phyloP scores from a whole-genome alignment of 2,113 vertebrate species.

The Archocentrus centrarchus region DNA sequence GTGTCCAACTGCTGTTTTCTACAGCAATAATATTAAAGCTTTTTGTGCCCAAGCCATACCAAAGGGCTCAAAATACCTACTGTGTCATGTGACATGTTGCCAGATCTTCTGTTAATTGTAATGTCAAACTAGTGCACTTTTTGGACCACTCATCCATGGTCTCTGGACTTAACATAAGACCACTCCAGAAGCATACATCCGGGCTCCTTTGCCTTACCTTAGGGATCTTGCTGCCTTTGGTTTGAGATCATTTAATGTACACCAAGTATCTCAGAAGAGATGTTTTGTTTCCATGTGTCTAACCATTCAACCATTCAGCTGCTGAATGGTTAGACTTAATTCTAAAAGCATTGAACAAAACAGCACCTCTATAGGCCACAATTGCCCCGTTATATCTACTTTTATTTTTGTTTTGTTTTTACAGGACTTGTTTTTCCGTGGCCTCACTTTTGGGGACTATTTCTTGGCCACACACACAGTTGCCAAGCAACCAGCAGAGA shows the following conservation, averaged over 20 bases:
- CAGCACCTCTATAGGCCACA: too few relatives aligned
- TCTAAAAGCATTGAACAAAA: too few relatives aligned
- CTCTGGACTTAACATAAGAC: neutral
- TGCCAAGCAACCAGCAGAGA: slow-evolving; percentile 12
- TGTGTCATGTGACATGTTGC: neutral
- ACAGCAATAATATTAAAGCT: neutral
- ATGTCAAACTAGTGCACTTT: neutral
- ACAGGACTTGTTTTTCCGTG: too few relatives aligned
- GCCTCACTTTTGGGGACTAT: neutral
- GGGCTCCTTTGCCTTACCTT: neutral
- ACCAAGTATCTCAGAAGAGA: neutral
- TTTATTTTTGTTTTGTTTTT: too few relatives aligned
- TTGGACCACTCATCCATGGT: neutral
- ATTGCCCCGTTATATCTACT: too few relatives aligned
- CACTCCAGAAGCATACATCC: neutral
- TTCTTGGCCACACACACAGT: neutral
- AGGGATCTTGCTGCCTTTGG: neutral
- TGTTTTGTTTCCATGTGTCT: neutral
- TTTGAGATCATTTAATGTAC: neutral
- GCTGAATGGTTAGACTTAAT: too few relatives aligned
- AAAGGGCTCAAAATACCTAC: neutral
- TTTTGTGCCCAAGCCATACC: neutral
- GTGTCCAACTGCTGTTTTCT: neutral
- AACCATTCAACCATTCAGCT: too few relatives aligned
- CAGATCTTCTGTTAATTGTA: neutral